A percentile compares a stretch with the other conserved stretches of the same genome.
phyloP scores from a whole-genome alignment of 2,797 vertebrate genomes.

The Acestrorhynchus altus region DNA sequence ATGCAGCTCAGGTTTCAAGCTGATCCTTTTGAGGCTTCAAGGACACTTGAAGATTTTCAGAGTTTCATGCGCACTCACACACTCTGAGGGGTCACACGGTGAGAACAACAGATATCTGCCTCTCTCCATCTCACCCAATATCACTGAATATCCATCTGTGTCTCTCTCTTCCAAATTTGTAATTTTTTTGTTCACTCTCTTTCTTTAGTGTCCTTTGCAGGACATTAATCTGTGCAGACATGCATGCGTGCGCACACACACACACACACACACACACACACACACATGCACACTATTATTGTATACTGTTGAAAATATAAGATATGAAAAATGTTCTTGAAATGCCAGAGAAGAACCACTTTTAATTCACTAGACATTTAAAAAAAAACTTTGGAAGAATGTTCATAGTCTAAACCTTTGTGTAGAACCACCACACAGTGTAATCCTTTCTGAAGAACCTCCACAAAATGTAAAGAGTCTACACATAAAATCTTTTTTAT shows the following conservation, averaged over 20 bases:
- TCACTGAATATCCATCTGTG: neutral
- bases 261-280: neutral
- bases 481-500: no score
- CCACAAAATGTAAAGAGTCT: no score
- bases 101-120: conserved; percentile 5
- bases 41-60: conserved; percentile 20
- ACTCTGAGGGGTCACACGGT: neutral
- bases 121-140: neutral
- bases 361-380: no score
- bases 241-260: neutral
- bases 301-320: no score
- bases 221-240: neutral
- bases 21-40: conserved; percentile 17
- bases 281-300: neutral
- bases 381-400: no score
- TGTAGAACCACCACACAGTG: no score
- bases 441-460: no score
- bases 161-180: neutral
- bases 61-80: conserved; percentile 9
- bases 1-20: conserved; percentile 11
- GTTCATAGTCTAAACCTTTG: no score
- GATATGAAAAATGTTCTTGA: neutral
- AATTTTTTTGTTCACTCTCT: neutral
- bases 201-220: neutral
- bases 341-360: neutral